Percentiles rank a stretch among this genome's conserved stretches.
Evolutionary conservation across 1,140 invertebrate species (phyloP).

Genomic region (Gonatopus flavifemur): DNA sequence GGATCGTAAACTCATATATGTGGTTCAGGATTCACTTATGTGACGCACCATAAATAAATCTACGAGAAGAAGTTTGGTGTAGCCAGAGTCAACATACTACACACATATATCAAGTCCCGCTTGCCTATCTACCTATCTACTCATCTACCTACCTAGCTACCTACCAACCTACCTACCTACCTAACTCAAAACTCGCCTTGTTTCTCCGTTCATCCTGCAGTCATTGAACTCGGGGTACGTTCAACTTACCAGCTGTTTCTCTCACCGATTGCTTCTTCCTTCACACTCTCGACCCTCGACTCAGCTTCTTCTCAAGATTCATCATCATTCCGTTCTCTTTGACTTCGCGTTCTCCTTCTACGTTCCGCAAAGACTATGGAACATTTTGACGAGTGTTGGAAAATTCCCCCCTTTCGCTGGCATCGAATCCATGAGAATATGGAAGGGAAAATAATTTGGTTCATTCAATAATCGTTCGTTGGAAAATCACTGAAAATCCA

Average conservation of each 20-base stretch:
- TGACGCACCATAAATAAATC: too few relatives aligned
- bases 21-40: too few relatives aligned
- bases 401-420: conserved; percentile 7
- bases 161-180: conserved; percentile 37
- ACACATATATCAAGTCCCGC: conserved; percentile 2
- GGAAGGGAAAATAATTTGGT: too few relatives aligned
- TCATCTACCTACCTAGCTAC: conserved; percentile 20
- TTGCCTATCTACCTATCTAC: conserved; percentile 9
- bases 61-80: too few relatives aligned
- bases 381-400: too few relatives aligned
- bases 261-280: conserved; percentile 30
- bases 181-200: conserved; percentile 29
- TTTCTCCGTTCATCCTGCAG: conserved; percentile 39
- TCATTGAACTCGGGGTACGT: conserved; percentile 54
- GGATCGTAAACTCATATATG: too few relatives aligned
- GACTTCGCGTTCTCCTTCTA: conserved; percentile 7
- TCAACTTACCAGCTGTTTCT: conserved; percentile 57
- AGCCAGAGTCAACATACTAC: conserved; percentile 4
- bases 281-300: conserved; percentile 12
- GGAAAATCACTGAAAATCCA: too few relatives aligned
- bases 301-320: conserved; percentile 15
- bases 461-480: too few relatives aligned
- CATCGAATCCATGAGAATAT: not conserved
- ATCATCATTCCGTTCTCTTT: conserved; percentile 5
- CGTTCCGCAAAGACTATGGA: too few relatives aligned